phyloP scores from a whole-genome alignment of 2,797 vertebrate species.

The Melanotaenia trifasciata region DNA sequence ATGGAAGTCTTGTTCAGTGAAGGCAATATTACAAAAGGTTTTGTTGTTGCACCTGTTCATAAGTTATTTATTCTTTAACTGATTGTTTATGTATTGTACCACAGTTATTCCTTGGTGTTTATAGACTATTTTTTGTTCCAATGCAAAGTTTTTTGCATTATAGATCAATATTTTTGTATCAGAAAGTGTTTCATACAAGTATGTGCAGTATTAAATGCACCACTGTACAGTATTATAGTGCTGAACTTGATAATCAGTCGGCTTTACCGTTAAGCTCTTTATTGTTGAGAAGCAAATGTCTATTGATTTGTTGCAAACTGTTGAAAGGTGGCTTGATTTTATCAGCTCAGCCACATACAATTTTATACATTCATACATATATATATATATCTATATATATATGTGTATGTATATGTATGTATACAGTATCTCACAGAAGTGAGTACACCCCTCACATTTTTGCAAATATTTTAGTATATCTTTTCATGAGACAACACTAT shows the following conservation, averaged over 20 bases:
- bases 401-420: no score
- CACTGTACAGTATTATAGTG: slow-evolving; percentile 80
- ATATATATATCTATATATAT: no score
- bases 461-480: no score
- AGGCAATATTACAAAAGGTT: slow-evolving; percentile 72
- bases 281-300: slow-evolving; percentile 70
- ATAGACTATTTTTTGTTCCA: slow-evolving; percentile 85
- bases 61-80: slow-evolving; percentile 76
- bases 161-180: slow-evolving; percentile 99
- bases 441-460: no score
- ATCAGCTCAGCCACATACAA: no score
- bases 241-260: slow-evolving; percentile 87
- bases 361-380: no score
- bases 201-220: slow-evolving; percentile 88
- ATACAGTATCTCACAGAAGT: no score
- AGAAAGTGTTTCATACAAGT: slow-evolving; percentile 86
- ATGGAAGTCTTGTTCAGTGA: slow-evolving; percentile 40
- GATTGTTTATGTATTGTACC: slow-evolving; percentile 57
- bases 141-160: slow-evolving; percentile 88
- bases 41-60: slow-evolving; percentile 76
- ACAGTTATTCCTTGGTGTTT: slow-evolving; percentile 81
- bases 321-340: slow-evolving; percentile 74
- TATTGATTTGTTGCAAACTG: slow-evolving; percentile 76
- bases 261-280: slow-evolving; percentile 80
- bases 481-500: no score